Evolutionary conservation across 1,140 invertebrate genomes (phyloP), one percentile per base, ranked within the genome.

Genomic region (Drosophila tristis): DNA sequence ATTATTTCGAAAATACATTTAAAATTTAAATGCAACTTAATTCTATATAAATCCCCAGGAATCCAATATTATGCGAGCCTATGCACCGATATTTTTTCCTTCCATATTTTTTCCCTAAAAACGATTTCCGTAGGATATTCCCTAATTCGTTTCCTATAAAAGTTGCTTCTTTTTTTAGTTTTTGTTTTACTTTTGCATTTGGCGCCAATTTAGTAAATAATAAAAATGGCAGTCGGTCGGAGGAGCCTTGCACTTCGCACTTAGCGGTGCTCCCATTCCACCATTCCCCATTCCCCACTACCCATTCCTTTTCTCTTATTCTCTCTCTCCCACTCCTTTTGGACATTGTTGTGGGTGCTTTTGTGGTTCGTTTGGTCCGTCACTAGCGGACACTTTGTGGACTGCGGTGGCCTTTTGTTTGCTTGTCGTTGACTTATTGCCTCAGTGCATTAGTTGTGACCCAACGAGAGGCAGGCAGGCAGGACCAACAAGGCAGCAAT

Each of bases 171-270:
- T 13, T 1, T 35, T 15, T 82, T 64, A 44, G 56, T 74, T 62
- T 75, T 67, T 47, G 20, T 73, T 63, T 78, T 72, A 72, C 61
- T 80, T 39, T 86, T 86, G 82, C 81, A 85, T 85, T 85, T 85
- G 81, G 84, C 81, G 82, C 81, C 81, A 85, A 85, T 85, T 85
- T 85, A 87, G 74, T 85, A 85, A 85, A 85, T 85, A 85, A 85
- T 85, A 85, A 81, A 86, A 85, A 84, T 80, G 74, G 81, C 57
- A 87, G 74, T 87, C 78, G 74, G 64, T 71, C 35, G 35, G 4
- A 11, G 35, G 35, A 39, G 35, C 60, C 78, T 74, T 81, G 81
- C 82, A 85, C 68, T 85, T 85, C 81, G 81, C 78, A 85, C 81
- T 85, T 85, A 53, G 71, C 73, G 64, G 54, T 43, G 42, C 55